Conservation (phyloP, 2,113 vertebrate genomes). For the Columba livia region DNA sequence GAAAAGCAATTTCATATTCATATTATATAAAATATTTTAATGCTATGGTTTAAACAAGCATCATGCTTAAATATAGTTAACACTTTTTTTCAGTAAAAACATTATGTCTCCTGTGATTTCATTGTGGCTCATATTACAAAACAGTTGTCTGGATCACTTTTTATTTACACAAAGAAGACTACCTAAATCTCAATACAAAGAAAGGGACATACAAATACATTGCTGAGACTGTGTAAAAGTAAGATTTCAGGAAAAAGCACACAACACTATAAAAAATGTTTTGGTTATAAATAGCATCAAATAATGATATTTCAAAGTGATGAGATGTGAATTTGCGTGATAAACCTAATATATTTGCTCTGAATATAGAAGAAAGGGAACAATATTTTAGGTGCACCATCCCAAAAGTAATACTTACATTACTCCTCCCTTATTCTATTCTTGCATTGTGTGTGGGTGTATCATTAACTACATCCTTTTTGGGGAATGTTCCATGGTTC, state of each 20-base stretch:
- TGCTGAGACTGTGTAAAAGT: background rate
- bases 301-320: background rate
- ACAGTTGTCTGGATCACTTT: background rate
- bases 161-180: background rate
- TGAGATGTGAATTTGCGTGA: background rate
- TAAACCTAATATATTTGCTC: background rate
- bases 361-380: background rate
- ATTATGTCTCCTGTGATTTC: background rate
- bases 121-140: background rate
- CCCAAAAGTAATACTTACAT: slow-evolving; percentile 59
- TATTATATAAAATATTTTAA: background rate
- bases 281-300: background rate
- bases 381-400: background rate
- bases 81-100: background rate
- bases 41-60: background rate
- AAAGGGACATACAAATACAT: background rate
- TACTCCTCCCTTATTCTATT: slow-evolving; percentile 59
- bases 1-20: background rate
- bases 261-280: background rate
- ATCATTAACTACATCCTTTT: slow-evolving; percentile 65
- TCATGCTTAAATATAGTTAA: background rate
- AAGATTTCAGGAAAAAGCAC: background rate
- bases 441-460: slow-evolving; percentile 43
- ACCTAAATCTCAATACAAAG: background rate
- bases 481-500: slow-evolving; percentile 22